Conservation (phyloP, 2,888 invertebrate genomes). For the Dolichopus griseipennis region DNA sequence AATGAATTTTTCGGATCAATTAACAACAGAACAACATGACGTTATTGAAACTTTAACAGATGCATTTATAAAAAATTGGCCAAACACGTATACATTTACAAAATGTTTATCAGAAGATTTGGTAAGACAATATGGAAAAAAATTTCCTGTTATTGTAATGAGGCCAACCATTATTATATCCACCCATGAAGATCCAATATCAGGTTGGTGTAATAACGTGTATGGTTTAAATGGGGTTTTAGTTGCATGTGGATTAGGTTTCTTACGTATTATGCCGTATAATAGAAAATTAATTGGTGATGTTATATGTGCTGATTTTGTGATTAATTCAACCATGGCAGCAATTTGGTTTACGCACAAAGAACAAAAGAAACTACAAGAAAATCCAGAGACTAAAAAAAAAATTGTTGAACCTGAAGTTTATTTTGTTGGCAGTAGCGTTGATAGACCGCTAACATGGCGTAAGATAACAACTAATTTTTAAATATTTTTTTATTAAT, state of each 20-base stretch:
- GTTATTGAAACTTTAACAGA: constrained; percentile 21
- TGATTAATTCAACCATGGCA: constrained; percentile 28
- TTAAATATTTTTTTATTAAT: neutral
- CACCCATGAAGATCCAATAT: constrained; percentile 28
- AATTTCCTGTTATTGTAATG: constrained; percentile 25
- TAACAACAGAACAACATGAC: constrained; percentile 4
- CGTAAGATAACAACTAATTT: constrained; percentile 19
- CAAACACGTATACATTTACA: constrained; percentile 28
- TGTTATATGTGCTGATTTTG: constrained; percentile 30
- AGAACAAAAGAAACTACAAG: constrained; percentile 42
- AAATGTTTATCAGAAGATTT: constrained; percentile 29
- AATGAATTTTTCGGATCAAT: constrained; percentile 24
- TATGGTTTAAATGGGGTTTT: constrained; percentile 27
- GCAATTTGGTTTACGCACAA: constrained; percentile 26
- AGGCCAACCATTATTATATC: constrained; percentile 28
- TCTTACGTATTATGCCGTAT: constrained; percentile 23
- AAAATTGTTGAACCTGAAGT: constrained; percentile 21
- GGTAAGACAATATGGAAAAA: constrained; percentile 23
- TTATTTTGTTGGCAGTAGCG: constrained; percentile 22
- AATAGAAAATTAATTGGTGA: constrained; percentile 20
- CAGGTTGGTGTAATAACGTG: constrained; percentile 27
- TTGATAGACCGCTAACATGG: constrained; percentile 23
- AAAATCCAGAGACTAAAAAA: constrained; percentile 9
- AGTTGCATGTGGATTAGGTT: constrained; percentile 25
- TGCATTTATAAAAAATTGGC: constrained; percentile 27